phyloP scores from a whole-genome alignment of 2,113 vertebrate species.

The Petromus typicus region DNA sequence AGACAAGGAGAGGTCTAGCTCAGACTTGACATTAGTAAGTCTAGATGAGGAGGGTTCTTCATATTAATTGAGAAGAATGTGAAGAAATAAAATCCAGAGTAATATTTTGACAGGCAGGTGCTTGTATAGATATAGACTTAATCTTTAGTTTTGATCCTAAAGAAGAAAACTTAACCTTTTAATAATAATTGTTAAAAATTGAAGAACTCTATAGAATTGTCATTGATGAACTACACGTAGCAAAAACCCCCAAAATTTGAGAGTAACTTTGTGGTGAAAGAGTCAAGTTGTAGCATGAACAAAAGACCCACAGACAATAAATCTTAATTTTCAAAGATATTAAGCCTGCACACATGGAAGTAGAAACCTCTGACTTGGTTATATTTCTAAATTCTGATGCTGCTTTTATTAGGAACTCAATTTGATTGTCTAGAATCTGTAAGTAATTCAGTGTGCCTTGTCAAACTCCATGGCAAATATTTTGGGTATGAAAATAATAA shows the following conservation, averaged over 20 bases:
- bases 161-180: background rate
- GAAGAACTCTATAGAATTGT: background rate
- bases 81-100: background rate
- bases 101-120: background rate
- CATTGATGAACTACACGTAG: background rate
- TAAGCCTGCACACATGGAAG: background rate
- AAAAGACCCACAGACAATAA: background rate
- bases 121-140: background rate
- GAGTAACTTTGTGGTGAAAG: background rate
- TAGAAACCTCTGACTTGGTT: background rate
- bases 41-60: background rate
- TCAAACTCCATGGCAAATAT: background rate
- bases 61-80: background rate
- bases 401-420: constrained; percentile 16
- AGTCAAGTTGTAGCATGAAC: background rate
- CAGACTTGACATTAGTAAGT: background rate
- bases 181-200: background rate
- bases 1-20: background rate
- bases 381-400: background rate
- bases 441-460: background rate
- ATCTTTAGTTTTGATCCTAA: constrained; percentile 24
- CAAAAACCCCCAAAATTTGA: background rate
- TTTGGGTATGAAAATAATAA: constrained; percentile 18
- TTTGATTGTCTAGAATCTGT: constrained; percentile 20
- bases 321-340: constrained; percentile 29